Evolutionary conservation across 2,113 vertebrate species (phyloP).

Genomic region (Tylochromis polylepis): DNA sequence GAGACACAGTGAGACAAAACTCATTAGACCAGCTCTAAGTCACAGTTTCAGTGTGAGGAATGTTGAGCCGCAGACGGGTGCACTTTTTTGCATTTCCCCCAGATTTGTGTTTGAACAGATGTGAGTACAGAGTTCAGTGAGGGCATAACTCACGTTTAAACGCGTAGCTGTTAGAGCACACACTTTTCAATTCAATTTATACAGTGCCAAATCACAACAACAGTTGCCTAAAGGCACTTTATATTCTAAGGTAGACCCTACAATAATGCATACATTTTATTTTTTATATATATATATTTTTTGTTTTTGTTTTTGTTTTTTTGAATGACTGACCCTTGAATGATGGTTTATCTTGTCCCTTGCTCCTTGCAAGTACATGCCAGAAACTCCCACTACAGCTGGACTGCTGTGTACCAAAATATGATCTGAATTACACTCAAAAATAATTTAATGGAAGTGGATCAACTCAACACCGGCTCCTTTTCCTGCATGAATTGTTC

Average conservation of each 20-base stretch:
- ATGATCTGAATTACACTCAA: background rate
- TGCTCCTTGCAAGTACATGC: background rate
- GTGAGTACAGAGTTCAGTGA: background rate
- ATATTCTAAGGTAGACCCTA: background rate
- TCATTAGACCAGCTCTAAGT: background rate
- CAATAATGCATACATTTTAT: background rate
- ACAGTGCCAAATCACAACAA: background rate
- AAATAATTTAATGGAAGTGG: background rate
- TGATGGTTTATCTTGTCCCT: background rate
- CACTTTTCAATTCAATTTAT: background rate
- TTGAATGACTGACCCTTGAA: background rate
- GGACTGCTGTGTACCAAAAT: background rate
- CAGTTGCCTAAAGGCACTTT: background rate
- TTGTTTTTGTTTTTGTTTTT: too few relatives aligned
- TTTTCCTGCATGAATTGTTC: background rate
- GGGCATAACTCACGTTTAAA: background rate
- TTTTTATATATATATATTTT: background rate
- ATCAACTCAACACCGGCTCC: fast-evolving
- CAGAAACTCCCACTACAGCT: background rate
- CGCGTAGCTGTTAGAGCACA: background rate
- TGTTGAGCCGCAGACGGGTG: background rate
- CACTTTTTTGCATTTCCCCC: background rate
- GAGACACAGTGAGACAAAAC: background rate
- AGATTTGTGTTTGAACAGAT: background rate
- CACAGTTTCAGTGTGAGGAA: background rate